Evolutionary conservation across 2,113 vertebrate genomes (phyloP).

Genomic region (Grallaria varia): DNA sequence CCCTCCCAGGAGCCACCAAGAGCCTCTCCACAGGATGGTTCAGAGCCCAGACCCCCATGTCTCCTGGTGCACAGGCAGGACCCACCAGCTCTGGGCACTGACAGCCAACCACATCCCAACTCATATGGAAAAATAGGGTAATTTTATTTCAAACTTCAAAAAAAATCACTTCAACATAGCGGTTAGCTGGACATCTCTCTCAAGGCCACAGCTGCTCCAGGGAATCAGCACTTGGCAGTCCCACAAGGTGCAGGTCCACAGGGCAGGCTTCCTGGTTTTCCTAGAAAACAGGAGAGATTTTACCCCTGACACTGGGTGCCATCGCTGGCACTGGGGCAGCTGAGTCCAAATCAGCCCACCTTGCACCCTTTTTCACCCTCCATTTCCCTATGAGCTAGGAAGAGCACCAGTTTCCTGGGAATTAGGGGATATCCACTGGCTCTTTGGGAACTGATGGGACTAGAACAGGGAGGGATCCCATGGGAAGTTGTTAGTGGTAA

Average conservation of each 20-base stretch:
- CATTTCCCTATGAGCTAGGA: background rate
- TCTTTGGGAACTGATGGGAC: background rate
- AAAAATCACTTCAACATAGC: accelerated
- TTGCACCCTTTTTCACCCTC: background rate
- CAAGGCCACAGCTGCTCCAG: background rate
- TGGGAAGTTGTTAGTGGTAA: accelerated
- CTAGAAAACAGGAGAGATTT: background rate
- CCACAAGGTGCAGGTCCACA: background rate
- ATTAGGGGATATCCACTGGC: background rate
- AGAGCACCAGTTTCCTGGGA: background rate
- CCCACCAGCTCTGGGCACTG: background rate
- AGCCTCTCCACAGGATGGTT: background rate
- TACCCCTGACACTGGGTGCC: no score
- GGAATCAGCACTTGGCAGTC: background rate
- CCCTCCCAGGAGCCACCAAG: background rate
- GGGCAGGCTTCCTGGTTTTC: background rate
- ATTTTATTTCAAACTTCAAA: conserved; percentile 17
- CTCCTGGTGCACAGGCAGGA: background rate
- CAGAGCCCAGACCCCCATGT: background rate
- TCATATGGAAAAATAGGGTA: background rate
- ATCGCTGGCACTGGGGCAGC: accelerated
- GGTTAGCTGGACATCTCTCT: background rate
- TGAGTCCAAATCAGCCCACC: background rate
- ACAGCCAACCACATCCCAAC: background rate
- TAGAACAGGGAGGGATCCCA: background rate